These are phyloP conservation scores for Enteromius argenteus DNA, from an alignment of 2,797 vertebrate species.

Conservation along the genomic window DNA sequence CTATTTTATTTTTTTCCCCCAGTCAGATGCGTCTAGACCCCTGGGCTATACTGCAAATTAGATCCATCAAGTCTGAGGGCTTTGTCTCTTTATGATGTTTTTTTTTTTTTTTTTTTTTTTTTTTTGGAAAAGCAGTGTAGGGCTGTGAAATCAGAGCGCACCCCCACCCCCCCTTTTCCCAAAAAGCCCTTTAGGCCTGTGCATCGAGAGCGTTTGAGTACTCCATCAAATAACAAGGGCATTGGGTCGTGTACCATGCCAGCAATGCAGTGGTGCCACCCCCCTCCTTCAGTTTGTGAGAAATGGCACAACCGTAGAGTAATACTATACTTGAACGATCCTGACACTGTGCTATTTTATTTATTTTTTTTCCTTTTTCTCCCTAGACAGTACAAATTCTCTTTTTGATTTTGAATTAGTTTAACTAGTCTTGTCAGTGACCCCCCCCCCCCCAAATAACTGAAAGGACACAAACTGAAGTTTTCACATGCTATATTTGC, in stretches of 20 bases:
- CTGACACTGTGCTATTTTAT: background rate
- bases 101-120: background rate
- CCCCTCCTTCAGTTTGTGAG: background rate
- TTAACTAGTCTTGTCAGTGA: background rate
- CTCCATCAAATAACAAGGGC: slow-evolving; percentile 50
- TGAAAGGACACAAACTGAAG: background rate
- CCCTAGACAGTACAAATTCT: background rate
- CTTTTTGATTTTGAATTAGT: background rate
- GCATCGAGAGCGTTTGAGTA: slow-evolving; percentile 39
- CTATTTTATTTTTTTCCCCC: background rate
- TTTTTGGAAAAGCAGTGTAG: slow-evolving; percentile 35
- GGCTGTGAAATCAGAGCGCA: slow-evolving; percentile 42
- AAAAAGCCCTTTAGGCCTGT: slow-evolving; percentile 40
- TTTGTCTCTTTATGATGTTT: slow-evolving; percentile 42
- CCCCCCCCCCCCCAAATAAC: background rate
- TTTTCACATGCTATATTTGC: background rate
- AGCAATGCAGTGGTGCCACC: background rate
- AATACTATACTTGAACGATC: background rate
- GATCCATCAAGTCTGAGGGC: slow-evolving; percentile 56
- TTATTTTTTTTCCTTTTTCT: background rate
- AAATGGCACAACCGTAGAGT: background rate
- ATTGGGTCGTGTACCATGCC: slow-evolving; percentile 31
- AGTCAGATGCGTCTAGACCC: slow-evolving; percentile 55
- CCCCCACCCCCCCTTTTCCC: slow-evolving; percentile 45
- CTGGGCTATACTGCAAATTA: slow-evolving; percentile 58